Conservation (phyloP, 2,888 invertebrate species). For the Tenthredo distinguenda region DNA sequence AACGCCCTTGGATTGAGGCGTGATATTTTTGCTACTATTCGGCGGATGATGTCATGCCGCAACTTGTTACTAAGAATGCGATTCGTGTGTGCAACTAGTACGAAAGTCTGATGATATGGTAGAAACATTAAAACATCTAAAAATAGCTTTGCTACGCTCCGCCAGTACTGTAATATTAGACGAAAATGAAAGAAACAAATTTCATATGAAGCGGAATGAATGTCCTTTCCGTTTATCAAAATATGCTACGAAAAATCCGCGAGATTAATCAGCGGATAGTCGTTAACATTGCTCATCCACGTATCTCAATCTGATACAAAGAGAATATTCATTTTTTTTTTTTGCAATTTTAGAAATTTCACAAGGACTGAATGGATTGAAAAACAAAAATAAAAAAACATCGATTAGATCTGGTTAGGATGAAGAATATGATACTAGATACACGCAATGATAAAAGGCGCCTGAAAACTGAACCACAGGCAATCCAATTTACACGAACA, state of each 20-base stretch:
- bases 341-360: background rate
- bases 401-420: background rate
- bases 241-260: background rate
- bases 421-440: background rate
- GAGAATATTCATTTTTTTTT: background rate
- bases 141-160: no score
- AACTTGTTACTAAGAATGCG: background rate
- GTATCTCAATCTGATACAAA: no score
- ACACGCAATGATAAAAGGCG: background rate
- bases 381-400: background rate
- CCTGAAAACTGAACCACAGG: no score
- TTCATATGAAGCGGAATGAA: background rate
- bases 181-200: background rate
- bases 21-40: background rate
- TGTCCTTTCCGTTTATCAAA: background rate
- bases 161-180: background rate
- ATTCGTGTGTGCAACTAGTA: no score
- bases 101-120: no score
- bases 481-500: no score
- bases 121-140: no score
- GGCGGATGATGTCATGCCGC: constrained; percentile 3
- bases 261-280: background rate
- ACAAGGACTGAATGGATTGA: background rate
- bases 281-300: background rate
- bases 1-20: background rate